Conservation (phyloP, 2,797 vertebrate genomes). For the Salarias fasciatus region DNA sequence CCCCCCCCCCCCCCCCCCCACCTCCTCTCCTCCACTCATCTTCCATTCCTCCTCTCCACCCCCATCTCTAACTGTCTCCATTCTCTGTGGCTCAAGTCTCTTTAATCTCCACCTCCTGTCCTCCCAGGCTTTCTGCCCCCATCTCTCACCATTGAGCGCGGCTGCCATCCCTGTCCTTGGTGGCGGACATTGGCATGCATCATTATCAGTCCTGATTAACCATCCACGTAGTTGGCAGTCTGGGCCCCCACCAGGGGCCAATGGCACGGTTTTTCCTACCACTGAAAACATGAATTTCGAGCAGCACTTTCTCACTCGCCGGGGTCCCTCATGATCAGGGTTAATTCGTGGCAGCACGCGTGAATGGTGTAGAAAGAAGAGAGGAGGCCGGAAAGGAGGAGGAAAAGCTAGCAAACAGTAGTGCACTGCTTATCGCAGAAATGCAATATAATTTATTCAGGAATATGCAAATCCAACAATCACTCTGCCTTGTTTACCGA, state of each 20-base stretch:
- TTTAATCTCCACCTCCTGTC: slow-evolving; percentile 57
- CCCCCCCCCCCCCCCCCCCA: slow-evolving; percentile 13
- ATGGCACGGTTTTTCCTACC: slow-evolving; percentile 37
- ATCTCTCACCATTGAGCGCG: slow-evolving; percentile 37
- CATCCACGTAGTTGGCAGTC: slow-evolving; percentile 61
- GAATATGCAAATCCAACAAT: slow-evolving; percentile 82
- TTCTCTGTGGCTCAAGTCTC: slow-evolving; percentile 35
- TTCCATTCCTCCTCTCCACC: slow-evolving; percentile 38
- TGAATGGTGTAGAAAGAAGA: slow-evolving; percentile 60
- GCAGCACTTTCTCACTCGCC: slow-evolving; percentile 60
- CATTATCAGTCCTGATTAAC: slow-evolving; percentile 74
- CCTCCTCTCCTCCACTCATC: slow-evolving; percentile 31
- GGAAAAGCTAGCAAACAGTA: slow-evolving; percentile 67
- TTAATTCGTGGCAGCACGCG: slow-evolving; percentile 72
- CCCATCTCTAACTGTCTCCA: slow-evolving; percentile 37
- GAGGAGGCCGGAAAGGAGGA: slow-evolving; percentile 51
- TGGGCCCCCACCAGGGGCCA: slow-evolving; percentile 58
- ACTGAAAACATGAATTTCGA: slow-evolving; percentile 73
- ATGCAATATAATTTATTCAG: slow-evolving; percentile 81
- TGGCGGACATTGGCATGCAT: slow-evolving; percentile 65
- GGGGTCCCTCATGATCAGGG: slow-evolving; percentile 72
- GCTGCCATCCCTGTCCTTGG: slow-evolving; percentile 66
- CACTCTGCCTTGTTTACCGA: slow-evolving; percentile 80
- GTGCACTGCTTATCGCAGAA: slow-evolving; percentile 75
- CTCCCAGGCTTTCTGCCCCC: slow-evolving; percentile 44